Base-by-base conservation (phyloP, 2,113 vertebrate species). In the Callionymus lyra region DNA sequence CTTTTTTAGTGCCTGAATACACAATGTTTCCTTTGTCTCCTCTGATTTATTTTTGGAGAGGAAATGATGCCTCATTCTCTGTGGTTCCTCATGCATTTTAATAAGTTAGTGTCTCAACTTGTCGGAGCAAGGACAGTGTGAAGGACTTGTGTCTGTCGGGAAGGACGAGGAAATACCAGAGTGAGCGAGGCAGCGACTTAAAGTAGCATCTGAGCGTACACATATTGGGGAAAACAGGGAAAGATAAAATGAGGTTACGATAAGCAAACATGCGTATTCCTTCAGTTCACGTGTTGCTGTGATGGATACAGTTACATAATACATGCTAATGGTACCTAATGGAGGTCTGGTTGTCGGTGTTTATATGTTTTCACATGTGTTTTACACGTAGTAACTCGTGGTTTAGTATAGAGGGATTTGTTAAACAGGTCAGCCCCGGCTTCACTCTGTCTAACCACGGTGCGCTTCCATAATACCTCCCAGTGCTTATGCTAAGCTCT, bases 71-170 rank as follows among this genome's bases (percentile, higher is more conserved):
- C 1, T 14, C 48, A 46, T 59, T 56, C 65, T 27, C 76, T 80
- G 59, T 76, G 64, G 70, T 49, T 60, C 31, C 60, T 80, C 72
- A 75, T 72, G 59, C 74, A 81, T 84, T 82, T 83, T 77, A 71
- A 82, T 74, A 57, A 63, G 50, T 50, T 16, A 21, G 45, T 65
- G 63, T 68, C 47, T 56, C 31, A 36, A 34, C n/a, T 19, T 2
- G 14, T 61, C 56, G 58, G 56, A 72, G 21, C 21, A 27, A 27
- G 21, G 21, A 8, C 21, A 27, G 21, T 27, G 21, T 27, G 21
- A 27, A 27, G 21, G 21, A 70, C 65, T 56, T 74, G 42, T 65
- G 65, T 55, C 58, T n/a, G 1, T 46, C 42, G 56, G 69, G 68
- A n/a, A n/a, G n/a, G n/a, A n/a, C n/a, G n/a, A 27, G 21, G 21